Evolutionary conservation across 35 echinoderm and acorn worm genomes (phyloP), one percentile per base, ranked within the genome.

Genomic region (Apostichopus japonicus): DNA sequence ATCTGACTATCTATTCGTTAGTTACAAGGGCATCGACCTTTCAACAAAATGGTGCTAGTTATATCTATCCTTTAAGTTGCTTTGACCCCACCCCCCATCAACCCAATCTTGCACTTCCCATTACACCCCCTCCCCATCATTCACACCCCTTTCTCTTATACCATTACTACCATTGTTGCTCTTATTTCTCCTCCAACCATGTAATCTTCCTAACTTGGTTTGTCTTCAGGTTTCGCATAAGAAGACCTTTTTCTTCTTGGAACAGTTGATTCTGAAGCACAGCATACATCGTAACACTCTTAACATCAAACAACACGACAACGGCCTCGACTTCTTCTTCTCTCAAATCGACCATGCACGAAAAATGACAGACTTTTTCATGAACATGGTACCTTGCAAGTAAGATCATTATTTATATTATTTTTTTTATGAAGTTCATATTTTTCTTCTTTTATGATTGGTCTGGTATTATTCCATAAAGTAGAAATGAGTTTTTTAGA

Each of bases 191-290:
- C 16, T 4, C 25, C 25, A 0, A 77, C 19, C 10, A 78, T 25
- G 77, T 8, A 23, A 7, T 11, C 9, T 5, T 78, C 21, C 5
- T 78, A 24, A 13, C 67, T 23, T 78, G 9, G 5, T 51, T 86
- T 24, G 59, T 23, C 23, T 94, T 2, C 84, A 99, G 97, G 94
- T 95, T 11, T 72, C 93, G 6, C 97, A 99, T 93, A 99, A 99
- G 93, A 99, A 96, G 84, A 99, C 97, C 25, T 99, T 99, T 53
- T 93, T 89, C 57, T 99, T 96, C 86, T 75, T 99, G 87, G 97
- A 99, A 65, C 97, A 99, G 93, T 80, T 95, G 88, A 99, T 99
- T 70, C 56, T 99, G 55, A 99, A 96, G 56, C 97, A 99, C 88
- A 95, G 87, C 63, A 59, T 94, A 14, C 97, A 99, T 79, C 87